phyloP scores from a whole-genome alignment of 2,797 vertebrate species.

The Alfaro cultratus region DNA sequence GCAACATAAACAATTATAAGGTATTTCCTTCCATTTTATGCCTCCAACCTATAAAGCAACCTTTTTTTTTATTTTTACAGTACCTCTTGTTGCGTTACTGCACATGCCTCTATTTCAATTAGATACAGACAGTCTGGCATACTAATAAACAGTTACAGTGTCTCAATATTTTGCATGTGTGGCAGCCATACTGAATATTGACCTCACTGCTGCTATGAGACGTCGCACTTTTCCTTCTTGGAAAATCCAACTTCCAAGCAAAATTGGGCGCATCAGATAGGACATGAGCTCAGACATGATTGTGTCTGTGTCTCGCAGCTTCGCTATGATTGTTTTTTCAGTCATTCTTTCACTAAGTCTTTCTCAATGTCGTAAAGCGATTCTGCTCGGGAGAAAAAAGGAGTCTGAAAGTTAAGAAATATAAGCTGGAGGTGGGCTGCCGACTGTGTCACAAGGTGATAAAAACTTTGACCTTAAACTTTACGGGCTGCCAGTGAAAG shows the following conservation, averaged over 20 bases:
- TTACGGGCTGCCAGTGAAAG: slow-evolving; percentile 1
- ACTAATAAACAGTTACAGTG: not conserved
- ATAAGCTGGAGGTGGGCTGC: slow-evolving; percentile 11
- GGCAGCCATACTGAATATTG: not conserved
- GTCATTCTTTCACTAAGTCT: not conserved
- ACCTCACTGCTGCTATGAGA: not conserved
- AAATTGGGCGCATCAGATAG: not conserved
- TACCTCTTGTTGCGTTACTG: not conserved
- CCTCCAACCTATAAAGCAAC: not conserved
- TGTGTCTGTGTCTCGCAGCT: not conserved
- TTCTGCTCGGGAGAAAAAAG: not conserved
- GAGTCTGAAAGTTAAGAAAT: slow-evolving; percentile 9
- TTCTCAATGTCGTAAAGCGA: not conserved
- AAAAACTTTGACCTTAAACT: slow-evolving; percentile 24
- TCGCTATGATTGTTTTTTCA: not conserved
- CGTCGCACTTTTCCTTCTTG: not conserved
- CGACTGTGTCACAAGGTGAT: slow-evolving; percentile 24
- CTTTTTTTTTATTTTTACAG: not conserved
- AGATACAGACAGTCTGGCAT: not conserved
- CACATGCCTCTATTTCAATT: not conserved
- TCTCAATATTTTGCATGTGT: not conserved
- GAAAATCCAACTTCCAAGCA: not conserved
- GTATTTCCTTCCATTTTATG: not conserved
- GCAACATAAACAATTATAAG: not conserved
- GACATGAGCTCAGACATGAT: not conserved